phyloP scores from a whole-genome alignment of 2,113 vertebrate species.

The Archocentrus centrarchus region DNA sequence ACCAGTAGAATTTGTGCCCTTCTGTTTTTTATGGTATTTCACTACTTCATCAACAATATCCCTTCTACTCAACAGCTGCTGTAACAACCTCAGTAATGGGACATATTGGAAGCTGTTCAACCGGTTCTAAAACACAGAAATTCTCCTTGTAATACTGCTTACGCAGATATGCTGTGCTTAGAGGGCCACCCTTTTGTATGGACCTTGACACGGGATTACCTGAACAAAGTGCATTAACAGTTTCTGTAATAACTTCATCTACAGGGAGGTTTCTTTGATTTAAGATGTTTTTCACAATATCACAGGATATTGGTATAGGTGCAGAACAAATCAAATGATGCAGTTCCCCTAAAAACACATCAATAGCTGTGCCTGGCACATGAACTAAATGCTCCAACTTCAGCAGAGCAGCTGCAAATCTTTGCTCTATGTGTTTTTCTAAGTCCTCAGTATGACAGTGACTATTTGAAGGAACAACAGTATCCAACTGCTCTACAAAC shows the following conservation, averaged over 20 bases:
- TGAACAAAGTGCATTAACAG: not conserved
- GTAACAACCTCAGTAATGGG: not conserved
- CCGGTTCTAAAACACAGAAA: conserved; percentile 10
- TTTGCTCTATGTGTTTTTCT: conserved; percentile 5
- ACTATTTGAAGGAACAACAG: conserved; percentile 10
- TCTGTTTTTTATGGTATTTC: not conserved
- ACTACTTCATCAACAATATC: not conserved
- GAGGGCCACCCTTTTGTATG: not conserved
- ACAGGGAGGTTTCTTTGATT: not conserved
- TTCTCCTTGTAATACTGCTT: conserved; percentile 12
- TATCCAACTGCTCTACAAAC: conserved; percentile 13
- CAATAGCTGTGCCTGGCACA: not conserved
- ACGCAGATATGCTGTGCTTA: not conserved
- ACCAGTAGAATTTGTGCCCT: fast-evolving
- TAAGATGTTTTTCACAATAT: not conserved
- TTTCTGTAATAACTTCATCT: not conserved
- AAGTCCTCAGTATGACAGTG: conserved; percentile 14
- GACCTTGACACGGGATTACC: not conserved
- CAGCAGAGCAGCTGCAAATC: conserved; percentile 9
- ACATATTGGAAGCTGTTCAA: conserved; percentile 27
- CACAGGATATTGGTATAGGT: not conserved
- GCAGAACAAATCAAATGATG: not conserved
- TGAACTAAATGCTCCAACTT: conserved; percentile 25
- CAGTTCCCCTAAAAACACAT: conserved; percentile 5
- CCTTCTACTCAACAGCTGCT: not conserved